Percentiles rank a stretch among this genome's conserved stretches.
phyloP scores from a whole-genome alignment of 1,140 invertebrate genomes.

The Scaptomyza hsui region DNA sequence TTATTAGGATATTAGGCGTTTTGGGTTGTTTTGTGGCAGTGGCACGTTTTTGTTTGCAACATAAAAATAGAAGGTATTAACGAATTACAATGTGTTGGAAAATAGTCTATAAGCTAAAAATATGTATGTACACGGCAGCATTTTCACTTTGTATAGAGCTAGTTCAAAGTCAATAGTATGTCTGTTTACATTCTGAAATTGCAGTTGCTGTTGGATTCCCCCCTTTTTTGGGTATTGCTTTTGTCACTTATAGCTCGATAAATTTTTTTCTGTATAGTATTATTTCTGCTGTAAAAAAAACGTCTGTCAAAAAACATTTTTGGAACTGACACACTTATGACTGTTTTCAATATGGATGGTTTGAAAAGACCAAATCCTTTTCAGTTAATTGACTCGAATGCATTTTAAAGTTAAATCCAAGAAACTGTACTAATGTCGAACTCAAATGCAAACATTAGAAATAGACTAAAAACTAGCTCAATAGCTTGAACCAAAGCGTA shows the following conservation, averaged over 20 bases:
- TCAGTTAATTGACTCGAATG: neutral
- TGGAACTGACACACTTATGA: too few species aligned
- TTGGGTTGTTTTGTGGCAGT: slow-evolving; percentile 39
- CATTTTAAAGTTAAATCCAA: neutral
- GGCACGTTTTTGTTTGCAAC: slow-evolving; percentile 47
- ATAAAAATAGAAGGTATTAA: slow-evolving; percentile 72
- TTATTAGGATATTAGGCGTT: slow-evolving; percentile 40
- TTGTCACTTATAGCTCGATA: neutral
- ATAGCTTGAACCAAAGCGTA: slow-evolving; percentile 26
- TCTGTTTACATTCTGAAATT: neutral
- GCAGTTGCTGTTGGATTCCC: neutral
- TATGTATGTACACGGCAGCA: slow-evolving; percentile 4
- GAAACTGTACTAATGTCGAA: neutral
- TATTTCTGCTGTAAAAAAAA: too few species aligned
- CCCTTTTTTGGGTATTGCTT: neutral
- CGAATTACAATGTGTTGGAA: slow-evolving; percentile 51
- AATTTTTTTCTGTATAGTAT: too few species aligned
- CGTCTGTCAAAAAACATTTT: too few species aligned
- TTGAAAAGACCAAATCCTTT: too few species aligned
- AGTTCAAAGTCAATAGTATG: neutral
- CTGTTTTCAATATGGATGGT: too few species aligned
- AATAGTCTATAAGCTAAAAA: slow-evolving; percentile 25
- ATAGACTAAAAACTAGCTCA: slow-evolving; percentile 33
- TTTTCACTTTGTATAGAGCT: slow-evolving; percentile 2
- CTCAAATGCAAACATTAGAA: slow-evolving; percentile 22